phyloP scores from a whole-genome alignment of 2,888 invertebrate genomes.

The Philaethria dido region DNA sequence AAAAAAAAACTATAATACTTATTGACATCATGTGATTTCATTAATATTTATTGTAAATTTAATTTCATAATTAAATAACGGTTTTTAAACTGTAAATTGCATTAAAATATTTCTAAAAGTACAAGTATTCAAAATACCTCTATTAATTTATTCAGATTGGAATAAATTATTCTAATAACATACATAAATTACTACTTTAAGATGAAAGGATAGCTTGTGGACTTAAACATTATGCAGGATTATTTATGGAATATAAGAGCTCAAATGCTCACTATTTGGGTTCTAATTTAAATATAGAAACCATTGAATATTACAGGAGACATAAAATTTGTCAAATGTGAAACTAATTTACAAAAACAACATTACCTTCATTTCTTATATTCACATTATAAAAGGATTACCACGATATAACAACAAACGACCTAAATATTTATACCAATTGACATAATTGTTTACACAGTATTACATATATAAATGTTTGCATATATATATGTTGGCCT shows the following conservation, averaged over 20 bases:
- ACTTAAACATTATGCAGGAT: constrained; percentile 13
- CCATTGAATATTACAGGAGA: not conserved
- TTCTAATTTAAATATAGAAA: not conserved
- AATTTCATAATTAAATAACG: constrained; percentile 19
- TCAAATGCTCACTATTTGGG: not conserved
- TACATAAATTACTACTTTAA: constrained; percentile 22
- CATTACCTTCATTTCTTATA: not conserved
- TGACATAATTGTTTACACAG: no score
- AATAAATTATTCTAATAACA: constrained; percentile 21
- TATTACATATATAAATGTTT: not conserved
- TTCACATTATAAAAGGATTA: no score
- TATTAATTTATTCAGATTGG: constrained; percentile 30
- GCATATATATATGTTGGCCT: not conserved
- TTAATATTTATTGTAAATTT: not conserved
- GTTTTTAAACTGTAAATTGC: not conserved
- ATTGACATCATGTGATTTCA: not conserved
- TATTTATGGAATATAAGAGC: constrained; percentile 4
- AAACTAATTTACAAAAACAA: not conserved
- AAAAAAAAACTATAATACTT: not conserved
- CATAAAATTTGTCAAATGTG: not conserved
- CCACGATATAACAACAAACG: no score
- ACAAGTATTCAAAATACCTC: constrained; percentile 10
- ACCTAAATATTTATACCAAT: no score
- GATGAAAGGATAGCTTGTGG: constrained; percentile 10
- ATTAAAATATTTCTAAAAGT: constrained; percentile 26